Conservation (phyloP, 1,140 invertebrate species). For the Notospermus geniculatus region DNA sequence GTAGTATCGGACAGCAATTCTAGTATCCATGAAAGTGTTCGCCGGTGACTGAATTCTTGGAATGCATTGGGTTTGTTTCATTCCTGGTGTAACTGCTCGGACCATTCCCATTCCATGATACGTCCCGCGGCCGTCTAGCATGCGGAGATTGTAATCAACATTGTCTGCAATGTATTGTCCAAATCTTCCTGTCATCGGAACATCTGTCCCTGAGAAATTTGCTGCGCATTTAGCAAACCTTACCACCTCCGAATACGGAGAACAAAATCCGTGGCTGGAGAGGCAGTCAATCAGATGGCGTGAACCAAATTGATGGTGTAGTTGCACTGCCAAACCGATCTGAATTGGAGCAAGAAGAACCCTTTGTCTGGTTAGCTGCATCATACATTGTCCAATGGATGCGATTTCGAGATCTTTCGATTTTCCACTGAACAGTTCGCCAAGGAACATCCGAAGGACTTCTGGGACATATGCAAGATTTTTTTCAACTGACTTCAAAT, state of each 20-base stretch:
- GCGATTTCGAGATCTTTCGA: constrained; percentile 18
- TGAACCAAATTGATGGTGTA: constrained; percentile 20
- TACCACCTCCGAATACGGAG: constrained; percentile 15
- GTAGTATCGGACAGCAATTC: constrained; percentile 6
- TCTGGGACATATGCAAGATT: too few species aligned
- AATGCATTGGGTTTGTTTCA: neutral
- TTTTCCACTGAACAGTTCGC: too few species aligned
- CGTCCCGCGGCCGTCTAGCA: constrained; percentile 24
- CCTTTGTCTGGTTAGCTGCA: constrained; percentile 28
- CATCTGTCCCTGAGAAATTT: constrained; percentile 9
- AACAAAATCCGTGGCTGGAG: constrained; percentile 15
- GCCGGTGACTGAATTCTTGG: neutral
- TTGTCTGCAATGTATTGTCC: constrained; percentile 36
- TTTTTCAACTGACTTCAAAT: too few species aligned
- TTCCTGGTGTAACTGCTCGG: constrained; percentile 19
- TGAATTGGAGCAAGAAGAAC: constrained; percentile 34
- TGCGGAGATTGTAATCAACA: constrained; percentile 21
- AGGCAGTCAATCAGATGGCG: constrained; percentile 20
- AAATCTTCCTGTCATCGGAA: constrained; percentile 15
- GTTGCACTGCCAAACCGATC: constrained; percentile 30
- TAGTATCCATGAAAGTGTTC: too few species aligned
- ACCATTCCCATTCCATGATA: constrained; percentile 39
- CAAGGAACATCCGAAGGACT: too few species aligned
- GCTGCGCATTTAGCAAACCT: constrained; percentile 28
- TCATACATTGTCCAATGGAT: constrained; percentile 30